Percentiles rank a stretch among this genome's conserved stretches.
Conservation (phyloP, 1,140 invertebrate species). For the Brachionus calyciflorus region DNA sequence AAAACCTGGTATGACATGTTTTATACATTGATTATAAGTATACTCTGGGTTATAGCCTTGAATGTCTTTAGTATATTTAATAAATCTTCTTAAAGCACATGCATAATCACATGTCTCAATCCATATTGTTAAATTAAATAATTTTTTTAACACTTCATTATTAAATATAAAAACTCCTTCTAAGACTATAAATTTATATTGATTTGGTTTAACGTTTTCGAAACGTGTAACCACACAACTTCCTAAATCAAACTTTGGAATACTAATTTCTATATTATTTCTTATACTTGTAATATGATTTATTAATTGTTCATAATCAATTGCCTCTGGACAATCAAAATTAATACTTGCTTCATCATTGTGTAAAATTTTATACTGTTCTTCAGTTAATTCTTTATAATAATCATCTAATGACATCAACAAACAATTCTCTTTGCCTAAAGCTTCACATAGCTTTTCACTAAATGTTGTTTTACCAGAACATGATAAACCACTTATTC, state of each 20-base stretch:
- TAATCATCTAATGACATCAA: constrained; percentile 37
- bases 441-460: neutral
- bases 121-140: neutral
- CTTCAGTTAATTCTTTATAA: constrained; percentile 37
- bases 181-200: constrained; percentile 7
- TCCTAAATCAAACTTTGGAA: constrained; percentile 23
- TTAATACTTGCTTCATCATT: constrained; percentile 32
- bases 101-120: constrained; percentile 37
- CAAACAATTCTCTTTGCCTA: constrained; percentile 19
- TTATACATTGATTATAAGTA: constrained; percentile 34
- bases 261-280: neutral
- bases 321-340: constrained; percentile 33
- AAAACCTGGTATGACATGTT: constrained; percentile 37
- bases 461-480: constrained; percentile 20
- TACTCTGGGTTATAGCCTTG: constrained; percentile 1
- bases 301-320: neutral
- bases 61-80: constrained; percentile 36
- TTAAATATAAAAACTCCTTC: constrained; percentile 34
- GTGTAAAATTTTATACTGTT: constrained; percentile 37
- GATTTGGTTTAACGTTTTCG: neutral
- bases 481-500: constrained; percentile 30
- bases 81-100: constrained; percentile 27
- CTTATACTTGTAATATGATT: neutral
- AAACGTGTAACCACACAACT: neutral
- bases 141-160: neutral